A percentile compares a stretch with the other conserved stretches of the same genome.
Evolutionary conservation across 2,888 invertebrate species (phyloP).

Genomic region (Diaprepes abbreviatus): DNA sequence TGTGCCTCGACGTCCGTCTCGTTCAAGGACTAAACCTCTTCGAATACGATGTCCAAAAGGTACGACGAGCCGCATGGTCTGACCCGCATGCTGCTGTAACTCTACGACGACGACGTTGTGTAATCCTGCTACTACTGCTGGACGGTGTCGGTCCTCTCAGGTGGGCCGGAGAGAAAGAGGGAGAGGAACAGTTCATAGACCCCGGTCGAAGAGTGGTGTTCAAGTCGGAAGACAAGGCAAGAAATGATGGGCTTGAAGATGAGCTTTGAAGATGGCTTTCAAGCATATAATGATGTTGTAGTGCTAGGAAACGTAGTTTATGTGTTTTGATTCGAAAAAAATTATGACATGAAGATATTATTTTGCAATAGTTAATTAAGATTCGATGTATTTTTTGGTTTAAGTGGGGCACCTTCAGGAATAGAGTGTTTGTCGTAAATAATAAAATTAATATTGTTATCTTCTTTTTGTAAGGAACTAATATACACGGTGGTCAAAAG

Average conservation of each 20-base stretch:
- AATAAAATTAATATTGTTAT: no score
- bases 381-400: no score
- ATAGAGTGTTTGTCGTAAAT: no score
- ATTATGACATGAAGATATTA: constrained; percentile 16
- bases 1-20: constrained; percentile 18
- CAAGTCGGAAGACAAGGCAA: constrained; percentile 35
- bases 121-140: constrained; percentile 39
- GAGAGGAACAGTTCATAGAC: constrained; percentile 27
- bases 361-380: constrained; percentile 7
- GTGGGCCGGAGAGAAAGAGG: constrained; percentile 26
- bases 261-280: constrained; percentile 36
- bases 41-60: constrained; percentile 31
- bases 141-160: constrained; percentile 20
- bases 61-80: constrained; percentile 34
- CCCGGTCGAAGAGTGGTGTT: constrained; percentile 27
- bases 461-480: no score
- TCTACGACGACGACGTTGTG: constrained; percentile 40
- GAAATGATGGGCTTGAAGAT: constrained; percentile 32
- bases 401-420: no score
- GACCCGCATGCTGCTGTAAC: constrained; percentile 29
- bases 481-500: no score
- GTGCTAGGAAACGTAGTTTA: constrained; percentile 33
- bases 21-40: constrained; percentile 18
- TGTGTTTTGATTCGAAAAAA: constrained; percentile 35
- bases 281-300: constrained; percentile 35